Base-by-base conservation (phyloP, 2,888 invertebrate genomes). In the Gymnoscelis rufifasciata region DNA sequence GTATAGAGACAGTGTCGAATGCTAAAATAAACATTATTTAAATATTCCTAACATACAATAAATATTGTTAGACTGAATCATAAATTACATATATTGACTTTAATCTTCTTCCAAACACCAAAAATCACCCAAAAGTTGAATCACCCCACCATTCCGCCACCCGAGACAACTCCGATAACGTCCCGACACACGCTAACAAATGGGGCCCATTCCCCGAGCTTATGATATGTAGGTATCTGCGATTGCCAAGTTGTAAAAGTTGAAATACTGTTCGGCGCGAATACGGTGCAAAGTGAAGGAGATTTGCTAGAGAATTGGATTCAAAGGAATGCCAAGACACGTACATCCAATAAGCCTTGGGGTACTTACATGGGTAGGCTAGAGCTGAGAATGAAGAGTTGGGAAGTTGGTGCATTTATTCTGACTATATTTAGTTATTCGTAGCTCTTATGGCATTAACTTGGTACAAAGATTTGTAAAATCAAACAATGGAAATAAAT, bases 281-380 rank as follows among this genome's bases (percentile, higher is more conserved):
- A 41, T 38, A 31, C 38, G 38, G 41, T 33, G 40, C 35, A 38
- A 50, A 50, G 42, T 45, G 42, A 30, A 15, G 23, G 38, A 39
- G 50, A 45, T 50, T 50, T 45, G 41, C 30, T 38, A 42, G 42
- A 28, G 45, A 50, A 50, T 45, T 50, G 50, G 45, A 42, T 42
- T 24, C 42, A 35, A 45, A 42, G 30, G 33, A 38, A 50, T 45
- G 50, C 50, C 50, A 50, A 50, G 30, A 29, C 50, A 50, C 50
- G 50, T 50, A 38, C 45, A 29, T 36, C 26, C 49, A 49, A 49
- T 49, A 49, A 48, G 37, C 44, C 12, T 46, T 15, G 29, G 19
- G 35, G 15, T 8, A 10, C 35, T 39, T 43, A 12, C 27, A 44
- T 38, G 24, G 19, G 35, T 35, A 35, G 35, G 35, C 35, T 19